Evolutionary conservation across 2,113 vertebrate genomes (phyloP), one percentile per base, ranked within the genome.

Genomic region (Chelonoidis abingdonii): DNA sequence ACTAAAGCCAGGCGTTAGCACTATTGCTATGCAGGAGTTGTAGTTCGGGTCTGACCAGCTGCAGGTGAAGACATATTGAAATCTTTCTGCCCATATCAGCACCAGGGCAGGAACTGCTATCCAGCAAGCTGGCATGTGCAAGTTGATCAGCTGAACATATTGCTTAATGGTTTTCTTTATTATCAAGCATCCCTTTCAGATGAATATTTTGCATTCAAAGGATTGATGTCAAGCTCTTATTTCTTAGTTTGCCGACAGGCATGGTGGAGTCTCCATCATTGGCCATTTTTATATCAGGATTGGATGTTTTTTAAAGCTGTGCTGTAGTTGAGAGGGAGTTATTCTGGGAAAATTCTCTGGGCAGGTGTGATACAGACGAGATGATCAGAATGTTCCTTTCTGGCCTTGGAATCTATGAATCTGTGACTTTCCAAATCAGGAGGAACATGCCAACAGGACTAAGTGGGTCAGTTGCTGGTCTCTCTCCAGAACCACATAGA

Each of bases 1-100:
- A 41, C 75, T 14, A 72, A 89, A 29, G 50, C 5, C 0, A 0
- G 24, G 88, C 75, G 56, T 0, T 9, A 44, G 57, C 83, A 80
- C 13, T 10, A 13, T n/a, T 81, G 6, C 50, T 11, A n/a, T 21
- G 2, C 0, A 1, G 1, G 81, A 89, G 85, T 79, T 0, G 1
- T 53, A 52, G 35, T 21, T 53, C 10, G 35, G 52, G 52, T 5
- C 4, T 38, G 38, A 38, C 38, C 85, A 96, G 95, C 93, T 89
- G 78, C 49, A 0, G 2, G 82, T 83, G 86, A 75, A 75, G 38
- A 22, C n/a, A 24, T 75, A 75, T 41, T 41, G 69, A 75, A 75
- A 38, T 75, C 69, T 75, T 75, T 24, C 69, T 41, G n/a, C 38
- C 69, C n/a, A 38, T 11, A 75, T 75, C 31, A 6, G 59, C 41